Evolutionary conservation across 1,140 invertebrate genomes (phyloP).

Genomic region (Leptestheria dahalacensis): DNA sequence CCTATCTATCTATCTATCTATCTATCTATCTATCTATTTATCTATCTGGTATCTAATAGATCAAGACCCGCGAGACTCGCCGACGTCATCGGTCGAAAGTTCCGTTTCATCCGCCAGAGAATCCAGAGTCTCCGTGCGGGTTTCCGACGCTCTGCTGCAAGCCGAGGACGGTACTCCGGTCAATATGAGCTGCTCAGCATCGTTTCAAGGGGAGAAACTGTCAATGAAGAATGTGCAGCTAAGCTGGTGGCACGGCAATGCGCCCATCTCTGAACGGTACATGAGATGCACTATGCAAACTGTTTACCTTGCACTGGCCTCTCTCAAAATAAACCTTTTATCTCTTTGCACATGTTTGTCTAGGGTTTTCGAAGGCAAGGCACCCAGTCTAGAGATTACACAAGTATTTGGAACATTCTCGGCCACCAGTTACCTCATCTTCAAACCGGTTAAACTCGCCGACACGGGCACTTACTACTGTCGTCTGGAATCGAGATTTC

Average conservation of each 20-base stretch:
- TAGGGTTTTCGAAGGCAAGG: not conserved
- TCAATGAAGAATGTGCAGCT: not conserved
- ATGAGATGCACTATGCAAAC: not conserved
- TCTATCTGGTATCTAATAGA: not conserved
- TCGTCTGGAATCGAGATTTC: not conserved
- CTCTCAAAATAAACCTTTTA: not conserved
- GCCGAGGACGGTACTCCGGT: not conserved
- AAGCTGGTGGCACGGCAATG: constrained; percentile 1
- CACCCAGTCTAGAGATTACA: not conserved
- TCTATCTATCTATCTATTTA: no score
- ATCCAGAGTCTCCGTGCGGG: not conserved
- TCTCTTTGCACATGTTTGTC: not conserved
- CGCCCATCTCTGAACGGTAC: not conserved
- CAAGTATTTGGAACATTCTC: not conserved
- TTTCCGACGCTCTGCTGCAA: not conserved
- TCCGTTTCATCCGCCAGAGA: not conserved
- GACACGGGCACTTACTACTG: constrained; percentile 6
- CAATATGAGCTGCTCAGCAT: not conserved
- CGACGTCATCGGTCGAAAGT: not conserved
- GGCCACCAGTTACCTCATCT: not conserved
- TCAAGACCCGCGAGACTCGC: constrained; percentile 7
- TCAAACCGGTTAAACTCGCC: not conserved
- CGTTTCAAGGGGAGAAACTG: not conserved
- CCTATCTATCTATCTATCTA: no score
- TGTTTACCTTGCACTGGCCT: not conserved